Conservation (phyloP, 1,140 invertebrate genomes). For the Batillaria attramentaria region DNA sequence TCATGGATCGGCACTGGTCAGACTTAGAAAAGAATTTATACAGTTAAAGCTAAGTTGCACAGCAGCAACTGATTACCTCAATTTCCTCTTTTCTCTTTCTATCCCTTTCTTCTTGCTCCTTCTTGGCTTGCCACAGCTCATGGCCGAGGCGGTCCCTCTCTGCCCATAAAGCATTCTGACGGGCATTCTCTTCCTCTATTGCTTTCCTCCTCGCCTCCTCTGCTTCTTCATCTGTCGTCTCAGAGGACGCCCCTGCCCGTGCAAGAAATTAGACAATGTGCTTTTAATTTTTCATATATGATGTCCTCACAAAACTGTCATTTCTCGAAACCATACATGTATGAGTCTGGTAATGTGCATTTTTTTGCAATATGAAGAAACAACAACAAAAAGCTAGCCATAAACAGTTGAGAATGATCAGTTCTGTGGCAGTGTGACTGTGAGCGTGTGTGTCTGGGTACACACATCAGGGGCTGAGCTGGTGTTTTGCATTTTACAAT, state of each 20-base stretch:
- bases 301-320: not conserved
- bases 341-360: not conserved
- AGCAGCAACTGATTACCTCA: slow-evolving; percentile 40
- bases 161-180: slow-evolving; percentile 55
- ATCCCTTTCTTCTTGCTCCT: slow-evolving; percentile 53
- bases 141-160: slow-evolving; percentile 55
- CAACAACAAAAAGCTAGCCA: not conserved
- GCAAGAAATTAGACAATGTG: not conserved
- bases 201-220: slow-evolving; percentile 33
- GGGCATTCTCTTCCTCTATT: slow-evolving; percentile 45
- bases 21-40: not conserved
- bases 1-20: not conserved
- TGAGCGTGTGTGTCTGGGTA: too few relatives aligned
- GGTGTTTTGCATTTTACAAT: too few relatives aligned
- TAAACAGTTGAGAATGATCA: not conserved
- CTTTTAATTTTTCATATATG: not conserved
- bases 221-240: slow-evolving; percentile 30
- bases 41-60: not conserved
- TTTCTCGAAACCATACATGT: not conserved
- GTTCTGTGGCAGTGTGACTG: too few relatives aligned
- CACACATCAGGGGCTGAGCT: too few relatives aligned
- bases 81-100: slow-evolving; percentile 50
- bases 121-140: slow-evolving; percentile 48
- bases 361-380: not conserved
- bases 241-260: not conserved